These are phyloP conservation scores for Caenorhabditis sp. DNA, from an alignment of 2,888 invertebrate species.

Conservation along the genomic window DNA sequence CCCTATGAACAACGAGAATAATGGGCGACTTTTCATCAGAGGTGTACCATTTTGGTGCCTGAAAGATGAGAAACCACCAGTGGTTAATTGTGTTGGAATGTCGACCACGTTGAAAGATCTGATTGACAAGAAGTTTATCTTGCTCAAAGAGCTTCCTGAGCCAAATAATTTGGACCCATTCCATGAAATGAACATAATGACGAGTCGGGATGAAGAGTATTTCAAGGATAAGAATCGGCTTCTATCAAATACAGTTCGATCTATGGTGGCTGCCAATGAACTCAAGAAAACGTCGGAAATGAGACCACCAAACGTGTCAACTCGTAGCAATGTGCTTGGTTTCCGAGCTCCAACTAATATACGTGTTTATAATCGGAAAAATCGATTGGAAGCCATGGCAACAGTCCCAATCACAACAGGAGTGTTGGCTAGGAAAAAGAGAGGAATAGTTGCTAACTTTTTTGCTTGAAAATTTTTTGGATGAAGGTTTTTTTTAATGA, in stretches of 20 bases:
- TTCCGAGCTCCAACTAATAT: not conserved
- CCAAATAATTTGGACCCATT: not conserved
- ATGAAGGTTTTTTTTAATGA: too few relatives aligned
- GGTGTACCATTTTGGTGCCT: not conserved
- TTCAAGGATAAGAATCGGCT: not conserved
- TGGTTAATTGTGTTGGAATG: not conserved
- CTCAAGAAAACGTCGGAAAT: too few relatives aligned
- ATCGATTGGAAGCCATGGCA: not conserved
- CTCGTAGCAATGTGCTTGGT: too few relatives aligned
- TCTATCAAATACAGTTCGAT: not conserved
- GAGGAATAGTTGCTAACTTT: not conserved
- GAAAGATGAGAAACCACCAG: conserved; percentile 1
- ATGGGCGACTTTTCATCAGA: not conserved
- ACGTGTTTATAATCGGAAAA: not conserved
- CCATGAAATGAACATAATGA: not conserved
- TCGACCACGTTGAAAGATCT: not conserved
- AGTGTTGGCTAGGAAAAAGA: not conserved
- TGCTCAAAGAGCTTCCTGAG: not conserved
- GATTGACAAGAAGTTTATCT: not conserved
- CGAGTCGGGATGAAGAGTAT: not conserved
- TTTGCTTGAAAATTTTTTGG: too few relatives aligned
- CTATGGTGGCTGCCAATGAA: not conserved
- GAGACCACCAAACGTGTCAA: too few relatives aligned
- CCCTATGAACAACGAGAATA: not conserved
- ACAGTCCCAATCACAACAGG: not conserved